Evolutionary conservation across 2,797 vertebrate genomes (phyloP), one percentile per base, ranked within the genome.

Genomic region (Morus bassanus): DNA sequence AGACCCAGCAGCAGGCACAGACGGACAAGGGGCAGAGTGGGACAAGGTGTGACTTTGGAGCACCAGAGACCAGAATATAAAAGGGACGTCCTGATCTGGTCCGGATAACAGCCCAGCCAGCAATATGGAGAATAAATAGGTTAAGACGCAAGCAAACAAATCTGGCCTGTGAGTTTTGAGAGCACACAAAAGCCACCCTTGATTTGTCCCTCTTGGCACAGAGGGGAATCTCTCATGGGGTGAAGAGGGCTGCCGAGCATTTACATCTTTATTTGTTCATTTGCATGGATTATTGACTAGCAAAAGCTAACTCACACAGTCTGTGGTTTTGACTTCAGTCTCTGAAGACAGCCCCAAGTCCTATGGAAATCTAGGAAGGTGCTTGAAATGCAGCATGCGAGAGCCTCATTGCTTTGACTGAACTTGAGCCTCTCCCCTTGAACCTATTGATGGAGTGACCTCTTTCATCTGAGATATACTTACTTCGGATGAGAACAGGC

Each of bases 401-500:
- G 53, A 80, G 43, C 24, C 85, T 75, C 46, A 13, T 27, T 57
- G 45, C 51, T 93, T 89, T 88, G 46, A 17, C 25, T 83, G 76
- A 85, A 51, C 35, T 85, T 53, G 64, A 83, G 25, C 39, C 75
- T 84, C 87, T 56, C n/a, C 31, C 65, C 61, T 82, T 85, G 64
- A 64, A 76, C 11, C 33, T n/a, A 23, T 5, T n/a, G 67, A 54
- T 17, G 57, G 51, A 59, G 33, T 6, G 54, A 72, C 8, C 33
- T 53, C 60, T 75, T 81, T 50, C 43, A 27, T 89, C 69, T 46
- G 23, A 91, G 61, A 37, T 53, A 95, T 88, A 98, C 96, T 97
- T 98, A 98, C 98, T 97, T 97, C 69, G 76, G 33, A 98, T 94
- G 94, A 83, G 94, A 91, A 99, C 96, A 96, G 95, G 95, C 96